Evolutionary conservation across 1,140 invertebrate species (phyloP), one percentile per base, ranked within the genome.

Genomic region (Drosophila oshimai): DNA sequence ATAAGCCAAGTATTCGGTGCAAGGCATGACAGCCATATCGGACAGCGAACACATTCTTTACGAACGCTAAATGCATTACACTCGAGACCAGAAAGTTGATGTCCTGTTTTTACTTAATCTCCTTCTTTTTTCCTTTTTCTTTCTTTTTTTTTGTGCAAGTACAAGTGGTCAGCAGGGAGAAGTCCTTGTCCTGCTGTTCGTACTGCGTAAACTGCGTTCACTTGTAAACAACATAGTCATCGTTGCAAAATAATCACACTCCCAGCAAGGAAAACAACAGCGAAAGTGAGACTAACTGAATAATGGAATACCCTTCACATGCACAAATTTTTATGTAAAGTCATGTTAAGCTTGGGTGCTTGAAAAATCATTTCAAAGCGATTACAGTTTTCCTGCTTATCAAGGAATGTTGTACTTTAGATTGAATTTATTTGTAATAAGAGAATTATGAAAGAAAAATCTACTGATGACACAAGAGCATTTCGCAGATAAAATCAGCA

Each of bases 21-120:
- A 26, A 33, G 62, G 42, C 46, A 61, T 33, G 39, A 26, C 15
- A 13, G 12, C 39, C 47, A 51, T 41, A 26, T 50, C 33, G 33
- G 26, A 36, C 24, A 42, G 49, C 37, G 58, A 64, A 74, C 49
- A 55, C 53, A 58, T 53, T 54, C 57, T 71, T 41, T 60, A 69
- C 46, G 51, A 71, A 26, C 53, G 64, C 60, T 80, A 84, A 84
- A 76, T 84, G 67, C 67, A 86, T 86, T 84, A 84, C 69, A 58
- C 47, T 50, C 20, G 31, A 57, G 37, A 41, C 57, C 34, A 57
- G 50, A 24, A 34, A 29, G 13, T 44, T 65, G 37, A 61, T 41
- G 44, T 42, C 17, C 17, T 26, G 22, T 42, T 41, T 26, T 45
- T n/a, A 24, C 15, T 6, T 17, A 15, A 6, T 18, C 22, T n/a